These are phyloP conservation scores for Ochropacha duplaris DNA, from an alignment of 2,888 invertebrate genomes.

Conservation along the genomic window DNA sequence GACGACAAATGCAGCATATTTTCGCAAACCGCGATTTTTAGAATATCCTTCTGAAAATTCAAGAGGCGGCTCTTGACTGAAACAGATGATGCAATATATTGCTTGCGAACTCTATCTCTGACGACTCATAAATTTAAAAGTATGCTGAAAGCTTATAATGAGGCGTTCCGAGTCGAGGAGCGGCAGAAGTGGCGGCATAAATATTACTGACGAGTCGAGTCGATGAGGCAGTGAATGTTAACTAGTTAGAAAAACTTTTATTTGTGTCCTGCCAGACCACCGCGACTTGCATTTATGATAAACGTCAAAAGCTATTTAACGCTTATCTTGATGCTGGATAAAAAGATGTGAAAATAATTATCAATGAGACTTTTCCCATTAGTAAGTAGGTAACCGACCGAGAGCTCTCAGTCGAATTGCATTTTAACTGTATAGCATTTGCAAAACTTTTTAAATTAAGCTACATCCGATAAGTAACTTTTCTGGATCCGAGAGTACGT, in stretches of 20 bases:
- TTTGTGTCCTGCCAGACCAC: constrained; percentile 10
- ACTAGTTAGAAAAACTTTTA: constrained; percentile 42
- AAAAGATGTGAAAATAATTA: constrained; percentile 4
- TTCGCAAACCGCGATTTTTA: constrained; percentile 5
- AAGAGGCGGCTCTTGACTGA: constrained; percentile 32
- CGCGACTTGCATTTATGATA: background rate
- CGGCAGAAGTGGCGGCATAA: constrained; percentile 52
- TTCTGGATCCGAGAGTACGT: constrained; percentile 14
- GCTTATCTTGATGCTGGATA: background rate
- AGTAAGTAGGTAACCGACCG: constrained; percentile 22
- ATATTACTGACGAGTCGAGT: constrained; percentile 52
- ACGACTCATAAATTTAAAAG: constrained; percentile 57
- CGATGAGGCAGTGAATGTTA: constrained; percentile 49
- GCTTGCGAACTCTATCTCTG: constrained; percentile 43
- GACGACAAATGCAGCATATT: constrained; percentile 16
- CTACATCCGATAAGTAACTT: constrained; percentile 50
- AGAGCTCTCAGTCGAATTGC: constrained; percentile 43
- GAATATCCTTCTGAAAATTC: constrained; percentile 22
- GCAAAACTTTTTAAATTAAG: constrained; percentile 65
- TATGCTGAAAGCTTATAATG: constrained; percentile 63
- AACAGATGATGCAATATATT: constrained; percentile 51
- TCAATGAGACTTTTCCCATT: constrained; percentile 9
- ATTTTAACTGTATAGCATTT: constrained; percentile 59
- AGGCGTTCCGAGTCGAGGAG: constrained; percentile 47
- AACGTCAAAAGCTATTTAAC: background rate